Base-by-base conservation (phyloP, 2,888 invertebrate species). In the Carterocephalus palaemon region DNA sequence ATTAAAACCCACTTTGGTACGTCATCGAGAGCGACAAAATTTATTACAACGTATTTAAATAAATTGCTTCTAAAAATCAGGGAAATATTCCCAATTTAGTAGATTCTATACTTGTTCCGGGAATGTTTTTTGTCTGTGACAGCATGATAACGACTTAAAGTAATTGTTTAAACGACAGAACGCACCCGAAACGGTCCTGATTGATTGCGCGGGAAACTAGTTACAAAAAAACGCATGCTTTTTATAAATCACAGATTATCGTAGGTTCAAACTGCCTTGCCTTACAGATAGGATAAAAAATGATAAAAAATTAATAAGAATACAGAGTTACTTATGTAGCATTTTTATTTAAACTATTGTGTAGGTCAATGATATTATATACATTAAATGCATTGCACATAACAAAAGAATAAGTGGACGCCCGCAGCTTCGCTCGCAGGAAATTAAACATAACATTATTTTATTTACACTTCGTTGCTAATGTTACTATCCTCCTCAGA, bases 131-230 rank as follows among this genome's bases (percentile, higher is more conserved):
- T 47, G 36, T 48, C 45, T 49, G 23, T 72, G 82, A 81, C 85
- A 81, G 73, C 58, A 74, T 83, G 85, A 85, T 78, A 77, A 61
- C 68, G 64, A 55, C 49, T 37, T 59, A 56, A 64, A 63, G 59
- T 82, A 85, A 85, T 85, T 85, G 85, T 63, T 70, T 70, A 75
- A 85, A 85, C 63, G 85, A 84, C 75, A 78, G 81, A 72, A 64
- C 63, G 62, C 60, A 56, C 57, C 71, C 75, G 65, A 73, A 76
- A 68, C 57, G 58, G 52, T 54, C 28, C 60, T 76, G 76, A 81
- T 71, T 63, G 72, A 83, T 82, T 59, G 60, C 59, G 61, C 66
- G 70, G 62, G 70, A 71, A 72, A 64, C 47, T 64, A 63, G 24
- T 5, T 54, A 57, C 7, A 72, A 79, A 79, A 78, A 76, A 69